phyloP scores from a whole-genome alignment of 2,888 invertebrate genomes.

The Dryobota labecula region DNA sequence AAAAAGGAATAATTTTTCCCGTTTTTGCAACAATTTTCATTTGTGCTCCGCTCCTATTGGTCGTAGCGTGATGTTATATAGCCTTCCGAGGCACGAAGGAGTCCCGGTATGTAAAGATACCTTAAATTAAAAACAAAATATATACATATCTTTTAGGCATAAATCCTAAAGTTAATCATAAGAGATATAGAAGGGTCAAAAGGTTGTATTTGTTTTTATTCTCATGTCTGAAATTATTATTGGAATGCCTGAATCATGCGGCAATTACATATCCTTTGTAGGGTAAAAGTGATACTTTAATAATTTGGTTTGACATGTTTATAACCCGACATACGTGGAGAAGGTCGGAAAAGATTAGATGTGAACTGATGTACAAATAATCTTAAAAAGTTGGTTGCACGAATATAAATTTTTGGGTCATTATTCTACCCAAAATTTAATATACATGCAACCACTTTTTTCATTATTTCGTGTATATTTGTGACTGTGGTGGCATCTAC shows the following conservation, averaged over 20 bases:
- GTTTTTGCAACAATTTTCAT: too few species aligned
- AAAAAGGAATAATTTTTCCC: too few species aligned
- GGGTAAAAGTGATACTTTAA: conserved; percentile 2
- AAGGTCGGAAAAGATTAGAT: neutral
- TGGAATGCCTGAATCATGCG: conserved; percentile 34
- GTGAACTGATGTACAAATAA: too few species aligned
- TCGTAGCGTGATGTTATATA: too few species aligned
- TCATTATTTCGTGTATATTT: too few species aligned
- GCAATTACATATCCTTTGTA: neutral
- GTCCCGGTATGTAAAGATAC: too few species aligned
- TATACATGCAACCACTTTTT: too few species aligned
- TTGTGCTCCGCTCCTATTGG: too few species aligned
- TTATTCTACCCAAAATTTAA: too few species aligned
- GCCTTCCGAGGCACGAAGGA: too few species aligned
- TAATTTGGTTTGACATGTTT: conserved; percentile 1
- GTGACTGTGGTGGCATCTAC: too few species aligned
- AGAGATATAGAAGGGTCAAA: conserved; percentile 29
- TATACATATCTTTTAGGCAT: conserved; percentile 15
- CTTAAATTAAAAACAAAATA: conserved; percentile 18
- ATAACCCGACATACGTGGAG: neutral
- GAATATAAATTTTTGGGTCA: neutral
- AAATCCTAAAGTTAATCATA: conserved; percentile 36
- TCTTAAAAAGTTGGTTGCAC: neutral
- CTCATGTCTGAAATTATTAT: conserved; percentile 35
- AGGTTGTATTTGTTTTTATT: conserved; percentile 21